These are phyloP conservation scores for Fringilla coelebs DNA, from an alignment of 2,797 vertebrate species.

Conservation along the genomic window DNA sequence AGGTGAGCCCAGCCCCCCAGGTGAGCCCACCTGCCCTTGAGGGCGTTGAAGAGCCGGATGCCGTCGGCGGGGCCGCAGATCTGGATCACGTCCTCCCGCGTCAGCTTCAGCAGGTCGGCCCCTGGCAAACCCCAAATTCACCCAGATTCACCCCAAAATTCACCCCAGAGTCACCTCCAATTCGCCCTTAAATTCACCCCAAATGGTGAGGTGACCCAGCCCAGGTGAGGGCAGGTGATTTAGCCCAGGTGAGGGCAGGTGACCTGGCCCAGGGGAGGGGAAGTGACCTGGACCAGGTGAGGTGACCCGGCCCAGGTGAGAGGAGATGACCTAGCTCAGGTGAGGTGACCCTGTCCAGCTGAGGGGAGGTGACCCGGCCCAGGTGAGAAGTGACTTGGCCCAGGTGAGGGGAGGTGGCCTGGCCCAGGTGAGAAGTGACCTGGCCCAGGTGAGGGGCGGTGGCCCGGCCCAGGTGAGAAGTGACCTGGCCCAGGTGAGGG, in stretches of 20 bases:
- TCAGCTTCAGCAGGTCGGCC: conserved; percentile 91
- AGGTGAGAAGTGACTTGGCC: no score
- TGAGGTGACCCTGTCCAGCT: no score
- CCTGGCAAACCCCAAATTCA: conserved; percentile 41
- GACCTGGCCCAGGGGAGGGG: background rate
- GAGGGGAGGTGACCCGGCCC: no score
- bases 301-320: no score
- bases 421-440: background rate
- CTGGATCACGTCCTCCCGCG: conserved; percentile 95
- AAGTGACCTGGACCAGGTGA: background rate
- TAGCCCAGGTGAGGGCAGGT: background rate
- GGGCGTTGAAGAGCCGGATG: conserved; percentile 93
- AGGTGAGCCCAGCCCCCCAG: background rate
- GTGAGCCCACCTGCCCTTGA: conserved; percentile 86
- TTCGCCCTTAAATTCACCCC: no score
- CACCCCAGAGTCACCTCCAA: no score
- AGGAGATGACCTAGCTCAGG: no score
- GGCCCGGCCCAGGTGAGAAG: no score
- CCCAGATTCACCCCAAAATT: no score
- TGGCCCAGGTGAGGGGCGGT: no score
- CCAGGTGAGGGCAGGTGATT: background rate
- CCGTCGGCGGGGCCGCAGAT: conserved; percentile 97
- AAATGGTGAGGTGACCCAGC: no score
- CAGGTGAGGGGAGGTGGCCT: no score
- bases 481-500: background rate